Evolutionary conservation across 2,797 vertebrate genomes (phyloP).

Genomic region (Schizopygopsis malacanthus): DNA sequence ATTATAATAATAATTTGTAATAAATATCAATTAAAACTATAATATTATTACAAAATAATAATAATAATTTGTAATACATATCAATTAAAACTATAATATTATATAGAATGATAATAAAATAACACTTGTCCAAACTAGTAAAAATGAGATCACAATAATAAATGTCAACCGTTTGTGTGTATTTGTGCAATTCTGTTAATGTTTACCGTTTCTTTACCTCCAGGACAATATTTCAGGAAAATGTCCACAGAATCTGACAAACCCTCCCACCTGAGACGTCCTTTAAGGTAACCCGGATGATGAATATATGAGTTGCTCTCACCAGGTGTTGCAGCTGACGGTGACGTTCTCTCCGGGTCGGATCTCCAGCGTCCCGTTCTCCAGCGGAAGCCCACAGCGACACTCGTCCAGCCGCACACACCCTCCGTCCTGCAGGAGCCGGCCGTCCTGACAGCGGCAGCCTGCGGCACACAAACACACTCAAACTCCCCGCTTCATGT

Average conservation of each 20-base stretch:
- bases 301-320: constrained; percentile 35
- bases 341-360: constrained; percentile 66
- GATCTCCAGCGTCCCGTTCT: constrained; percentile 78
- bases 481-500: background rate
- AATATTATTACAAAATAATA: too few species aligned
- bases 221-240: background rate
- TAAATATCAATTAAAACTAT: background rate
- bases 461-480: constrained; percentile 71
- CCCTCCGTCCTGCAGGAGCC: constrained; percentile 81
- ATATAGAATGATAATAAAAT: too few species aligned
- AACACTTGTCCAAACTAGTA: background rate
- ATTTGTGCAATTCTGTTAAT: background rate
- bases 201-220: background rate
- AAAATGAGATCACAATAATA: background rate
- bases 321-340: constrained; percentile 88
- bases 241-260: background rate
- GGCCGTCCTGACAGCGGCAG: constrained; percentile 84
- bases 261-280: background rate
- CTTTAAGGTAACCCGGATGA: background rate
- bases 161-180: background rate
- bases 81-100: background rate
- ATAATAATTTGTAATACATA: too few species aligned
- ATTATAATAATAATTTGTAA: too few species aligned
- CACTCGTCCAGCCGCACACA: constrained; percentile 82
- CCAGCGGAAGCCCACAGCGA: constrained; percentile 82